Percentiles rank a stretch among this genome's conserved stretches.
Evolutionary conservation across 2,888 invertebrate genomes (phyloP).

Genomic region (Parasteatoda lunata): DNA sequence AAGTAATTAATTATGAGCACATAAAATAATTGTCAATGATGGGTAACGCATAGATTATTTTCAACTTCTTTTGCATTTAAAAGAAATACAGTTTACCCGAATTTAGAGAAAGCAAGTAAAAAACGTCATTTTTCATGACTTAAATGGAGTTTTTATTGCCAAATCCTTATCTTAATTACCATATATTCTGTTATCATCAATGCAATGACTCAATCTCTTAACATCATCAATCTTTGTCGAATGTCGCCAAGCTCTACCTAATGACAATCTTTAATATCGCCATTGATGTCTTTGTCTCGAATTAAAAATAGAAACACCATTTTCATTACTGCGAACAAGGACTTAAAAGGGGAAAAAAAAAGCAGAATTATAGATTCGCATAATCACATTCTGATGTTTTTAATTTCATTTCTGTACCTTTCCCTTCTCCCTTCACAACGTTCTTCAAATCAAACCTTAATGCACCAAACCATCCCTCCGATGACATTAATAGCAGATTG

Average conservation of each 20-base stretch:
- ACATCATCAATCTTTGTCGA: neutral
- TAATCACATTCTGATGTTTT: constrained; percentile 5
- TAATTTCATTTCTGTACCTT: neutral
- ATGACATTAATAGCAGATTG: constrained; percentile 54
- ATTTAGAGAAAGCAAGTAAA: too few species aligned
- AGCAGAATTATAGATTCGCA: neutral
- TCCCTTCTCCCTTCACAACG: neutral
- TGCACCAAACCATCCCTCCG: constrained; percentile 20
- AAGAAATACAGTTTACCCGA: too few species aligned
- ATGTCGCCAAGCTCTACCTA: neutral
- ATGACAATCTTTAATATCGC: neutral
- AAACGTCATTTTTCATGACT: too few species aligned
- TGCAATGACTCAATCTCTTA: neutral
- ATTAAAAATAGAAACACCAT: neutral
- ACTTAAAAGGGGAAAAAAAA: neutral
- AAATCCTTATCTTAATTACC: too few species aligned
- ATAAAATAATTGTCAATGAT: too few species aligned
- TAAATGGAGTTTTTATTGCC: too few species aligned
- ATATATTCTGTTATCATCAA: too few species aligned
- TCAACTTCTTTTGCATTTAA: too few species aligned
- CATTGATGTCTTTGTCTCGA: neutral
- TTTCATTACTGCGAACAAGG: neutral
- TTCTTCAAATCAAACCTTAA: constrained; percentile 1
- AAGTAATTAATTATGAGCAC: too few species aligned
- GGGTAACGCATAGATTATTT: too few species aligned